Conservation (phyloP, 2,797 vertebrate species). For the Myotis planiceps region DNA sequence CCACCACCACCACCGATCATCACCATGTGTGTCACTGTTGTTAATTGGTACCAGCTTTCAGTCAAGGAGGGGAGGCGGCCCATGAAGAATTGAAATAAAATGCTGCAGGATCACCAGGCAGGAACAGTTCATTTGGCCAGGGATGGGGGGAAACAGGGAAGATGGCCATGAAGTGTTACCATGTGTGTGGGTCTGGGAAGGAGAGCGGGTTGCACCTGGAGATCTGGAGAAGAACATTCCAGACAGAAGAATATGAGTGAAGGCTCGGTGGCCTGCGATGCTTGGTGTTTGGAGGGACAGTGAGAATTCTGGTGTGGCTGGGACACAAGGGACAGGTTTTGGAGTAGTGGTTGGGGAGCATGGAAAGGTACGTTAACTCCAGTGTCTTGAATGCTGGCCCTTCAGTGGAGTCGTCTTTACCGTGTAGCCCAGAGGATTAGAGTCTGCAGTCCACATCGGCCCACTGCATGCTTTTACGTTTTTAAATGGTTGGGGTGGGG, state of each 20-base stretch:
- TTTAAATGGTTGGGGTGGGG: not conserved
- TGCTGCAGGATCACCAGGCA: not conserved
- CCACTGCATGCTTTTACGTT: not conserved
- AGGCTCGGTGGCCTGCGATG: not conserved
- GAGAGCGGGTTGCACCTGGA: not conserved
- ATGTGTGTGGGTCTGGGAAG: not conserved
- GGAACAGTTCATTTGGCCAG: not conserved
- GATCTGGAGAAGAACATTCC: conserved; percentile 7
- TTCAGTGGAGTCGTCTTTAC: not conserved
- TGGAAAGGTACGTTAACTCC: not conserved
- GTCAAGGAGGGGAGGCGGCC: not conserved
- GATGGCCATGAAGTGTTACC: not conserved
- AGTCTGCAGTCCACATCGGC: not conserved
- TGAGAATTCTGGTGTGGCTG: not conserved
- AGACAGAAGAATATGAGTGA: not conserved
- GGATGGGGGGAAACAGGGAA: not conserved
- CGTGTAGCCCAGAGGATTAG: not conserved
- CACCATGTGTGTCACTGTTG: not conserved
- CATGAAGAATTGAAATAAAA: not conserved
- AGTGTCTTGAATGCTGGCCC: not conserved
- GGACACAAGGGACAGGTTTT: not conserved
- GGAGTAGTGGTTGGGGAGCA: not conserved
- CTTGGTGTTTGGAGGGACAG: not conserved
- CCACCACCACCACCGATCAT: accelerated
- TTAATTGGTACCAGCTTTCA: not conserved